Evolutionary conservation across 1,140 invertebrate species (phyloP), one percentile per base, ranked within the genome.

Genomic region (Drosophila ambigua): DNA sequence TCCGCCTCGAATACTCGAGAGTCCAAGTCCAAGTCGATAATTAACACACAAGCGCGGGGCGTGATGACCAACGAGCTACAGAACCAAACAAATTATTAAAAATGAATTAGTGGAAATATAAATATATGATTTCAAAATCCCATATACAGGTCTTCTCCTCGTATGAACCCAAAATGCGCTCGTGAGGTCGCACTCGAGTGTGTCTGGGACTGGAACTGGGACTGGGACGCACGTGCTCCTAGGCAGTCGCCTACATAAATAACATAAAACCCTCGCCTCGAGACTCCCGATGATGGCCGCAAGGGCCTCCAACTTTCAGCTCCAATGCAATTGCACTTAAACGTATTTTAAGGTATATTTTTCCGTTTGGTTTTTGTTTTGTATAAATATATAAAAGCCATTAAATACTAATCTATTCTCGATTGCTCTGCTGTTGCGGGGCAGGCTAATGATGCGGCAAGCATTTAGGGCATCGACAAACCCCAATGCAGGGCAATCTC

Each of bases 381-480:
- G 44, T 60, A 54, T 57, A 82, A 78, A 88, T 64, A 82, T 81
- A 82, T 76, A 76, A 90, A 90, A 90, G 72, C 72, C 88, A 90
- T 90, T 90, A 90, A 90, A 90, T 90, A 90, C 88, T 84, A 90
- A 90, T 90, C 88, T 90, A 90, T 90, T 90, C 78, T 90, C 88
- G 79, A 90, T 90, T 90, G 90, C 67, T 87, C 66, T 82, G 53
- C 62, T 58, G 58, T 72, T 51, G 61, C 39, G 54, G 50, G 55
- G 52, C 49, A 54, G 23, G 72, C 60, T 90, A 90, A 90, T 90
- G 79, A 90, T 66, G 72, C 60, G 65, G 50, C 52, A 63, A 69
- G 64, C 82, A 65, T 62, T 79, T 77, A 77, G 65, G 61, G 52
- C 53, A 72, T 46, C 69, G 49, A 49, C 60, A 58, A 72, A 58